phyloP scores from a whole-genome alignment of 1,140 invertebrate genomes.

The Drosophila bocqueti region DNA sequence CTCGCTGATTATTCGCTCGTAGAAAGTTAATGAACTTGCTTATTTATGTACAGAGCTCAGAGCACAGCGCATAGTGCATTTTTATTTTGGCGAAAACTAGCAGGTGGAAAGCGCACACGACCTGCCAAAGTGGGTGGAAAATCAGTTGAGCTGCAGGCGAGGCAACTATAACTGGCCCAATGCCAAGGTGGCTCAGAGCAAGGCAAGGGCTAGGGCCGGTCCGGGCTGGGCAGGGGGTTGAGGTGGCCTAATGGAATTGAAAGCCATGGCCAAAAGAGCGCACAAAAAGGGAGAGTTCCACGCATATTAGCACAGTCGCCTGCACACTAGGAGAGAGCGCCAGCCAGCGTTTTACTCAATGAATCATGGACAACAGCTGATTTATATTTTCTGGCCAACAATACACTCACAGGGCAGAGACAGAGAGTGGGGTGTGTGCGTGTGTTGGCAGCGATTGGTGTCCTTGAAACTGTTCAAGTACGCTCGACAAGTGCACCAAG shows the following conservation, averaged over 20 bases:
- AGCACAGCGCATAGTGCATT: constrained; percentile 10
- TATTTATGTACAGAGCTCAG: constrained; percentile 29
- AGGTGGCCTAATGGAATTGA: constrained; percentile 65
- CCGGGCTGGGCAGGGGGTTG: constrained; percentile 6
- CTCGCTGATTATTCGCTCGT: constrained; percentile 20
- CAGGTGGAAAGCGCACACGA: constrained; percentile 23
- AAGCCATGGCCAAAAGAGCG: constrained; percentile 54
- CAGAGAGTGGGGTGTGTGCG: constrained; percentile 23
- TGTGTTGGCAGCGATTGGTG: constrained; percentile 73
- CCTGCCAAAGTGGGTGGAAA: constrained; percentile 27
- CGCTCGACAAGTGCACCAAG: constrained; percentile 71
- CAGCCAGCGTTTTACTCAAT: constrained; percentile 71
- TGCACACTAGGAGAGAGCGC: constrained; percentile 23
- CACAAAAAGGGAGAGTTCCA: constrained; percentile 69
- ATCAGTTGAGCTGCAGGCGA: constrained; percentile 30
- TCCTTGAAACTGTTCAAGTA: constrained; percentile 81
- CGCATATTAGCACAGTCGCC: constrained; percentile 56
- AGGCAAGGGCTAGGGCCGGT: not conserved
- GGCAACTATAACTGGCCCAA: constrained; percentile 39
- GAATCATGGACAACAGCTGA: constrained; percentile 80
- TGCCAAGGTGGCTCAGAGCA: constrained; percentile 51
- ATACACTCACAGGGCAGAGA: not conserved
- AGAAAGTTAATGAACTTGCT: constrained; percentile 26
- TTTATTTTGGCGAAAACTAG: constrained; percentile 24
- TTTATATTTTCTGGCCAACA: constrained; percentile 73